Conservation (phyloP, 2,888 invertebrate species). For the Acheta domesticus region DNA sequence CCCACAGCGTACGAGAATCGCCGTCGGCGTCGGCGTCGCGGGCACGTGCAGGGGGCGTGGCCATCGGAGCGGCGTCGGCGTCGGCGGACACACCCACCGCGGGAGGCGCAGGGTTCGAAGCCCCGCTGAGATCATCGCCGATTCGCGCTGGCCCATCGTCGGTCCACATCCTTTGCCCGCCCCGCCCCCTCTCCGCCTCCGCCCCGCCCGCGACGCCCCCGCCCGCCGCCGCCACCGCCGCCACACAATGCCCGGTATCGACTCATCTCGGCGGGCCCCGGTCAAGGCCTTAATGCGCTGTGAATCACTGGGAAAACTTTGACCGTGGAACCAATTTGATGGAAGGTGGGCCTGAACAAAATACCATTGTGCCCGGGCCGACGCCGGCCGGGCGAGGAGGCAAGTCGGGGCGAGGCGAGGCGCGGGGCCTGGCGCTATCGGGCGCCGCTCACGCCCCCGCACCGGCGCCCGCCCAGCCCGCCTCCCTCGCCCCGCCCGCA, state of each 20-base stretch:
- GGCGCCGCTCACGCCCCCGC: too few relatives aligned
- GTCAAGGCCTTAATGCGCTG: slow-evolving; percentile 9
- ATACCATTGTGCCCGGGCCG: slow-evolving; percentile 3
- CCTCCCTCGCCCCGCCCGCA: too few relatives aligned
- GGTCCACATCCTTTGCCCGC: not conserved
- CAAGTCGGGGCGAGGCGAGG: too few relatives aligned
- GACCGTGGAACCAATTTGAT: slow-evolving; percentile 18
- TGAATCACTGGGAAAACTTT: slow-evolving; percentile 10
- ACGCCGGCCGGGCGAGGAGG: not conserved
- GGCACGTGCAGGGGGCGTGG: not conserved
- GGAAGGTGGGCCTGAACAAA: slow-evolving; percentile 10
- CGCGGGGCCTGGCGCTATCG: too few relatives aligned
- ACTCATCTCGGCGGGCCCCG: not conserved
- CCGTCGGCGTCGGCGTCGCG: too few relatives aligned
- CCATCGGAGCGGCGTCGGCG: not conserved
- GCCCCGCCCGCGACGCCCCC: not conserved
- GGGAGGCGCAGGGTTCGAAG: not conserved
- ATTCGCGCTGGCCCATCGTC: slow-evolving; percentile 9
- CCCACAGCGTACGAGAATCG: too few relatives aligned
- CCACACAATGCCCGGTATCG: slow-evolving; percentile 4
- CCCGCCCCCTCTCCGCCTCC: not conserved
- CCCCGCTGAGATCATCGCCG: slow-evolving; percentile 18
- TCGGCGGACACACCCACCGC: not conserved
- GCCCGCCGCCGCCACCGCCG: not conserved
- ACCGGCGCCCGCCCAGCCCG: too few relatives aligned